Conservation (phyloP, 2,113 vertebrate species). For the Panthera leo region DNA sequence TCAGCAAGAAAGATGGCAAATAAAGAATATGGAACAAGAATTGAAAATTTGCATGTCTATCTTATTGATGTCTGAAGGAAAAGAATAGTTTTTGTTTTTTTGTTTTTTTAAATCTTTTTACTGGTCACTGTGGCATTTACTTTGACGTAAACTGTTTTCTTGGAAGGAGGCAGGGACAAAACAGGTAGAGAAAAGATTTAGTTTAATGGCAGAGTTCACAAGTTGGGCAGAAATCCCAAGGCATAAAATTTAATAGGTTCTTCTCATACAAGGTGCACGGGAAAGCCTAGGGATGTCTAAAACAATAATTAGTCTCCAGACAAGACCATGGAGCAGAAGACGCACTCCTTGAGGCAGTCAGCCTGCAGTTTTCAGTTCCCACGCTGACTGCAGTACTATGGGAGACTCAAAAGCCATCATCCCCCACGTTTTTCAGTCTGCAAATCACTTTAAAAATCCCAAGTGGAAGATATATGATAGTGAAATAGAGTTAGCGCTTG, state of each 20-base stretch:
- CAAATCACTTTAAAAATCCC: slow-evolving; percentile 43
- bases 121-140: not conserved
- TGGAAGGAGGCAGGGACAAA: not conserved
- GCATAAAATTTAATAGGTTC: slow-evolving; percentile 33
- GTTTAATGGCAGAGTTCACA: slow-evolving; percentile 2
- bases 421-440: slow-evolving; percentile 2
- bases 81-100: not conserved
- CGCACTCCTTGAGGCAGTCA: not conserved
- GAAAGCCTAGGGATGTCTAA: not conserved
- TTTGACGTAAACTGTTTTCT: not conserved
- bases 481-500: slow-evolving; percentile 45
- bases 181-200: not conserved
- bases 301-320: slow-evolving; percentile 12
- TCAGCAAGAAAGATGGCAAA: not conserved
- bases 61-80: not conserved
- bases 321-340: not conserved
- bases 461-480: not conserved
- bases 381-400: not conserved
- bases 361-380: not conserved
- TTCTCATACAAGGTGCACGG: not conserved
- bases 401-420: not conserved
- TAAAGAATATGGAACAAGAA: not conserved
- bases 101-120: not conserved
- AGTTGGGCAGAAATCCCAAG: not conserved
- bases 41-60: not conserved